Conservation (phyloP, 2,113 vertebrate species). For the Phalacrocorax pelagicus region DNA sequence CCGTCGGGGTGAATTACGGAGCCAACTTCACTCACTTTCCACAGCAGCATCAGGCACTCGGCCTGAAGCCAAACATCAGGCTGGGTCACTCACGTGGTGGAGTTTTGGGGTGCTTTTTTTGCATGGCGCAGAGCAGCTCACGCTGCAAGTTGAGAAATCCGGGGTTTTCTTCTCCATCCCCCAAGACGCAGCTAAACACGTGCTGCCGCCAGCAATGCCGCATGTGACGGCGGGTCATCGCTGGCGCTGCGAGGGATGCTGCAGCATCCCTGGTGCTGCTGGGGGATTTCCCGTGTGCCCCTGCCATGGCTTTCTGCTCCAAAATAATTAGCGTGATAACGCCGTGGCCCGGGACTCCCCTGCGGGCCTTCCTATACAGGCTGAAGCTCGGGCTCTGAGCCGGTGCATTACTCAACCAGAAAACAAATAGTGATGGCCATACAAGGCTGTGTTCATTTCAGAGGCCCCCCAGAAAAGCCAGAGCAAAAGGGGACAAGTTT, state of each 20-base stretch:
- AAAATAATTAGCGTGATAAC: background rate
- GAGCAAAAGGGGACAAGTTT: background rate
- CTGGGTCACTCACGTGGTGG: rapidly evolving
- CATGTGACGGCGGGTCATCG: background rate
- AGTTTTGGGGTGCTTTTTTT: background rate
- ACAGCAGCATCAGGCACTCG: background rate
- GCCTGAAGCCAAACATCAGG: background rate
- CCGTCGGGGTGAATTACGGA: background rate
- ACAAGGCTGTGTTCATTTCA: background rate
- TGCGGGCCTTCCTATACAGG: background rate
- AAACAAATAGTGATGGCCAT: too few relatives aligned
- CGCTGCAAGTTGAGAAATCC: background rate
- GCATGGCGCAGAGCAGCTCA: background rate
- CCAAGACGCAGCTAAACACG: rapidly evolving
- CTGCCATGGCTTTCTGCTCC: rapidly evolving
- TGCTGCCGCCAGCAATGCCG: rapidly evolving
- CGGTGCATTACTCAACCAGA: background rate
- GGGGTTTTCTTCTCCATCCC: background rate
- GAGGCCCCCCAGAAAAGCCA: background rate
- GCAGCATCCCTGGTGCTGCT: background rate
- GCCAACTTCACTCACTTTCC: background rate
- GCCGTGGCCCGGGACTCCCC: background rate
- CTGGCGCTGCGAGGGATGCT: rapidly evolving
- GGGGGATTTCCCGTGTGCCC: background rate
- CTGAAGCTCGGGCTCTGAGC: background rate